Base-by-base conservation (phyloP, 2,888 invertebrate genomes). In the Romanomermis culicivorax region DNA sequence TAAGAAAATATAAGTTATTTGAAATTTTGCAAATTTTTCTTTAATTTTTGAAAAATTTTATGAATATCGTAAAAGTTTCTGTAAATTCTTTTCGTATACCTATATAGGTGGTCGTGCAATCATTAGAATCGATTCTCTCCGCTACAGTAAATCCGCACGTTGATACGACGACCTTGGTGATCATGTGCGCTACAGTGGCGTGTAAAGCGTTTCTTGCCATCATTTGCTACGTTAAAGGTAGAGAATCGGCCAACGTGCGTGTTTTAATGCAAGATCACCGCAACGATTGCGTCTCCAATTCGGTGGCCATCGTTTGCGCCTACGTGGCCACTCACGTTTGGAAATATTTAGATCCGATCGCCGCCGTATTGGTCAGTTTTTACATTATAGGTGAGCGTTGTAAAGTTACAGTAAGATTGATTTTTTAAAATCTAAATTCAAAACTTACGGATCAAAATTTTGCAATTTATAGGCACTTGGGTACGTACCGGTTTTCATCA, bases 281-380 rank as follows among this genome's bases (percentile, higher is more conserved):
- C 4, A 74, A 74, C 59, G 74, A 74, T 57, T 70, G 72, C 24
- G 49, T 74, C 30, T 73, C 72, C 11, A 74, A 75, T 59, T 58
- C 64, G n/a, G 65, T 68, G 1, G 73, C 74, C 11, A 60, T 75
- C 2, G 56, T 68, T 14, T 74, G 72, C 61, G 74, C 73, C 25
- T 68, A 67, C 57, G 59, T 73, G 17, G 68, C 62, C 29, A 29
- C n/a, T 26, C 7, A 43, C 1, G 36, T 42, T 26, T 66, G 72
- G 62, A 64, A 67, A 25, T 73, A 68, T 58, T 60, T 71, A n/a
- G 75, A 75, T 60, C 73, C 74, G 0, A 58, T 69, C 7, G 75
- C 75, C 11, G 75, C 75, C 43, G 70, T 74, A 2, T 26, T 70
- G 2, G 74, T 74, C 48, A 69, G 70, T 27, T 27, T 72, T 27